A percentile compares a stretch with the other conserved stretches of the same genome.
Evolutionary conservation across 2,113 vertebrate genomes (phyloP).

Genomic region (Odocoileus virginianus): DNA sequence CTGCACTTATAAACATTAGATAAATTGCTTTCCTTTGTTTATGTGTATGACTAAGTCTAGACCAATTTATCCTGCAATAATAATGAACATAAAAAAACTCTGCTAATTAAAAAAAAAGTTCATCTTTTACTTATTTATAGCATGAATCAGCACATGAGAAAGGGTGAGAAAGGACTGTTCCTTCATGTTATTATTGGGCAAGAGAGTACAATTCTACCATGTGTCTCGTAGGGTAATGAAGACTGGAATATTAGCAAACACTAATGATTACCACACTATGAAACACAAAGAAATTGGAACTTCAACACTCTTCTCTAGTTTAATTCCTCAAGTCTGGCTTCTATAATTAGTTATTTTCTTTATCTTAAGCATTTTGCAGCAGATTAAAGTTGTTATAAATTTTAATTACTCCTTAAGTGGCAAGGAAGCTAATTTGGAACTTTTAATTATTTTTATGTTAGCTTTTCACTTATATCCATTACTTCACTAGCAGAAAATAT

Average conservation of each 20-base stretch:
- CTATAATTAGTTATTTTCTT: not conserved
- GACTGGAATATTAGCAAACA: not conserved
- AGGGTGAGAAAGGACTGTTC: not conserved
- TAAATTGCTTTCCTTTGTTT: not conserved
- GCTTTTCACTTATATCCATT: not conserved
- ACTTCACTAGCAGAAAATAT: not conserved
- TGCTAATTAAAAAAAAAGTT: not conserved
- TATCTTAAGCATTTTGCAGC: not conserved
- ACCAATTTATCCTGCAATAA: not conserved
- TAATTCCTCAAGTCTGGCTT: not conserved
- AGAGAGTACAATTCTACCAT: not conserved
- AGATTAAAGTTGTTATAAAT: not conserved
- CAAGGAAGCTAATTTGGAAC: not conserved
- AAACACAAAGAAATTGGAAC: not conserved
- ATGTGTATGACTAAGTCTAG: not conserved
- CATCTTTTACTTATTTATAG: not conserved
- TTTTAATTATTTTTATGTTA: not conserved
- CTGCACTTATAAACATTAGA: not conserved
- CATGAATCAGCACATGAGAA: not conserved
- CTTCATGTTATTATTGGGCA: too few species aligned
- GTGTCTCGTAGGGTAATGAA: not conserved
- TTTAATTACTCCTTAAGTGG: not conserved
- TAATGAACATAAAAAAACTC: not conserved
- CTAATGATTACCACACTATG: not conserved
- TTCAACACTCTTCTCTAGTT: not conserved